Evolutionary conservation across 2,113 vertebrate species (phyloP), one percentile per base, ranked within the genome.

Genomic region (Porphyrio hochstetteri): DNA sequence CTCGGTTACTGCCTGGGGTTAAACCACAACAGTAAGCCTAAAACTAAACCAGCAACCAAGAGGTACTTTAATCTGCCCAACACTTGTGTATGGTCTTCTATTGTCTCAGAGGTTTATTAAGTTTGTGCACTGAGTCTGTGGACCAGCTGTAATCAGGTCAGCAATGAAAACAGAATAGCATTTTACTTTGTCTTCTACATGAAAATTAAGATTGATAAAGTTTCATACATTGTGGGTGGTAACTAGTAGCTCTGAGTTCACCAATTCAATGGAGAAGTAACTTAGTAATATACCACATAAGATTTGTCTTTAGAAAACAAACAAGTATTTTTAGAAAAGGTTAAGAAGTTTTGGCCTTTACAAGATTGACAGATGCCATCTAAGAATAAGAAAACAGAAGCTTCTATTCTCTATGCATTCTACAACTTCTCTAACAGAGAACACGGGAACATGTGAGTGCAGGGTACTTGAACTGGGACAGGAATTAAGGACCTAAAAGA

Each of bases 171-270:
- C 0, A n/a, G 9, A 40, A 60, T 52, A 69, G 16, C 4, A 72
- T 52, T 10, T 36, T 46, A 56, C 16, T 44, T 60, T 44, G 10
- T 36, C 31, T 46, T 64, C 35, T 31, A 77, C 29, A 63, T 76
- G 21, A 3, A 68, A 35, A 8, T 46, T 29, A 46, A 40, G 13
- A 21, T 10, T 70, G 31, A 42, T 13, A 88, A 75, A 24, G 82
- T 48, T n/a, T 16, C 10, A 50, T 35, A 25, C 4, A 24, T 2
- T 28, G 25, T 16, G 8, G 3, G 0, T 44, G 14, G 9, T 16
- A 79, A 75, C 14, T 36, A 68, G 15, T 16, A 88, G 59, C 17
- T 52, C 64, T 19, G 13, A 53, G 25, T 27, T 65, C 29, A 46
- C 10, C 8, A 3, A 5, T 42, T 55, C n/a, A n/a, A 15, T 18